Base-by-base conservation (phyloP, 37 sponge, comb jelly and placozoan species). In the Ephydatia muelleri region DNA sequence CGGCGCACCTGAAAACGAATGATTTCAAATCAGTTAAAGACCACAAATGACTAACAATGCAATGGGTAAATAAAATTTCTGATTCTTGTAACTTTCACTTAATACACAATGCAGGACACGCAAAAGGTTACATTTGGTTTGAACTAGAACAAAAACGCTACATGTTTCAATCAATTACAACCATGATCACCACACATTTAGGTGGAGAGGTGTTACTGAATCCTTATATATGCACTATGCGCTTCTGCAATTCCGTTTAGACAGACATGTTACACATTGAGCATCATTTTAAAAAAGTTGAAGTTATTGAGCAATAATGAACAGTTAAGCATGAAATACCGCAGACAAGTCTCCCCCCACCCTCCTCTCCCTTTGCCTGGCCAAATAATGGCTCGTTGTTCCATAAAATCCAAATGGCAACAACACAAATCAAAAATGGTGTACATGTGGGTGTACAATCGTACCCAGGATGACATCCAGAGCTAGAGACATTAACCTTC, bases 1-100 rank as follows among this genome's bases (percentile, higher is more conserved):
- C 40, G 37, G 49, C 96, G 87, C 25, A 88, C 77, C 95, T 95
- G 72, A 32, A 68, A 35, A 49, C 11, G 73, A 78, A 64, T 57
- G 29, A 57, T 57, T 57, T 57, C 57, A 16, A 14, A 57, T 57
- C 57, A 57, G 57, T 36, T 75, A 37, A 34, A 75, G 26, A 75
- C 76, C 35, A 75, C 76, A 34, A 36, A 75, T 75, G 26, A 34
- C 47, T 38, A 34, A 36, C 38, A 6, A 34, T 75, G 36, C 78
- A 37, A 39, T 13, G 27, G 38, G 30, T 29, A 33, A 65, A n/a
- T n/a, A n/a, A n/a, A n/a, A n/a, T n/a, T n/a, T n/a, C n/a, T n/a
- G n/a, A n/a, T n/a, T n/a, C n/a, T n/a, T n/a, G n/a, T n/a, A n/a
- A n/a, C n/a, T n/a, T 30, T 66, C 25, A 3, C 69, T n/a, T 43